Base-by-base conservation (phyloP, 2,888 invertebrate species). In the Aelia acuminata region DNA sequence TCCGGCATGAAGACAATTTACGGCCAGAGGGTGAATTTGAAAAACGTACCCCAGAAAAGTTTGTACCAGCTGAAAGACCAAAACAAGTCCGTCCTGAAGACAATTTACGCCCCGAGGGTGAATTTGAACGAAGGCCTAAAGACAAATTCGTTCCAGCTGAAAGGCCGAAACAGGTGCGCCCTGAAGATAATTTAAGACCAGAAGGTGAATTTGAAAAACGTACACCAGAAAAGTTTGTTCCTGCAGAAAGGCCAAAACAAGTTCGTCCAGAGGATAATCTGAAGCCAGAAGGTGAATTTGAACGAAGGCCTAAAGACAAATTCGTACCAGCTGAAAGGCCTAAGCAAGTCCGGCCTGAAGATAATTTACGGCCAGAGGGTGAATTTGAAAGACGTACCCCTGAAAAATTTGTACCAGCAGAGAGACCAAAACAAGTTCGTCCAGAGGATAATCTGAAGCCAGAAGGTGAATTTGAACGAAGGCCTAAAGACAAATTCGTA, bases 301-400 rank as follows among this genome's bases (percentile, higher is more conserved):
- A 93, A 57, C 91, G 92, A 53, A 92, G 92, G 11, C 31, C 75
- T 26, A 20, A 15, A 49, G 84, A 89, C 0, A 92, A 92, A 26
- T 89, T 84, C 91, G 48, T 53, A 0, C 87, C 88, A 84, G 90
- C 90, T 50, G 91, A 90, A 35, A 87, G 90, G 48, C 90, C 90
- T 0, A 90, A 90, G 31, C 92, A 92, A 5, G 94, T 92, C 90
- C 93, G 88, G 92, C 92, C 93, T 84, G 92, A 92, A 49, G 95
- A 95, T 90, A 95, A 95, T 91, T 91, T 95, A 0, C 92, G 91
- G 89, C 93, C 93, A 1, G 94, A 94, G 91, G 95, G 95, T 13
- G 93, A 94, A 50, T 94, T 94, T 91, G 92, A 93, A 89, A 91
- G 91, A 75, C 91, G 91, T 87, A 88, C 90, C 89, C 89, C 89